Percentiles rank a stretch among this genome's conserved stretches.
These are phyloP conservation scores for Cephus runcator DNA, from an alignment of 2,888 invertebrate species.

Conservation along the genomic window DNA sequence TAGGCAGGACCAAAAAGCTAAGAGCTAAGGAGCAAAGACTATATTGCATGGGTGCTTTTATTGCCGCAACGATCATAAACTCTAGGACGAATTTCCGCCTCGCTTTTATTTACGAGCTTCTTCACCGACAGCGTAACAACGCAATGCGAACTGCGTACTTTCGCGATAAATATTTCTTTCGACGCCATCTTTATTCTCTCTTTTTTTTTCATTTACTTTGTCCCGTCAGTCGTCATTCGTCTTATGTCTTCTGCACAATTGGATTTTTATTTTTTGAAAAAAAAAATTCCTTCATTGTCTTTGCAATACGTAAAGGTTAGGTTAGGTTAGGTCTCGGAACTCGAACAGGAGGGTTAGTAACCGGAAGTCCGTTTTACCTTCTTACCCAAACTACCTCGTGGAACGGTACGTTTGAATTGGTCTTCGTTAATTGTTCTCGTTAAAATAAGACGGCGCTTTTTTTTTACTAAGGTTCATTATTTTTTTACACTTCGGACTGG, in stretches of 20 bases:
- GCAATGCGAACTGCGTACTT: neutral
- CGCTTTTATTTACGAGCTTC: neutral
- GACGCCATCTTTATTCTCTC: neutral
- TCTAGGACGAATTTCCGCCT: neutral
- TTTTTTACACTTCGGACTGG: neutral
- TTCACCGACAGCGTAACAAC: neutral
- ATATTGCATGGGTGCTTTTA: neutral
- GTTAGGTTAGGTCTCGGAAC: neutral
- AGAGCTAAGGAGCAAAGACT: neutral
- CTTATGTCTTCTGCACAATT: neutral
- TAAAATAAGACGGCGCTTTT: neutral
- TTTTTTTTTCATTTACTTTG: neutral
- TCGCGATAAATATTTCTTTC: neutral
- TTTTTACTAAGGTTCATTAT: neutral
- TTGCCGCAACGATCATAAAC: slow-evolving; percentile 1
- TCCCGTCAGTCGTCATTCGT: neutral
- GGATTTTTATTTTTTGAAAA: neutral
- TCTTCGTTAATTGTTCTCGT: neutral
- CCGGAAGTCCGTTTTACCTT: neutral
- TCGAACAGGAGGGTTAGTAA: neutral
- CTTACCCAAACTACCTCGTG: neutral
- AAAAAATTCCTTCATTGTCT: too few species aligned
- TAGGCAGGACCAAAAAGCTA: neutral
- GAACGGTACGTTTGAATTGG: neutral
- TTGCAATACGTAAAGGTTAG: neutral